Conservation (phyloP, 92 coral and sea anemone genomes). For the Epizoanthus stellaris region DNA sequence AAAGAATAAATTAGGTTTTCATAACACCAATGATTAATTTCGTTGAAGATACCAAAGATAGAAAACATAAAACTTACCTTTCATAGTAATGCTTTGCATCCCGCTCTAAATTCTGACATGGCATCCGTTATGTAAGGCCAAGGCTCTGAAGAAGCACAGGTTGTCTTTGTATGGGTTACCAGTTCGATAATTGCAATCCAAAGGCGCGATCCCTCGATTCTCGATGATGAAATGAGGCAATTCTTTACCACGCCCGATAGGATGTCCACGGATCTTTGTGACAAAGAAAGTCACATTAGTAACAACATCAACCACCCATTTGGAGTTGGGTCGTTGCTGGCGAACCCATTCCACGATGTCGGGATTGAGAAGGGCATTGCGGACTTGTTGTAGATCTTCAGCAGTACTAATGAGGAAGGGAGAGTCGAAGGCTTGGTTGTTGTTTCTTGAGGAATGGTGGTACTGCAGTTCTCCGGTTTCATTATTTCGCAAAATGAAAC, state of each 20-base stretch:
- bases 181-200: constrained; percentile 12
- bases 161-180: constrained; percentile 30
- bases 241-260: not conserved
- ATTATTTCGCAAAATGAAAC: constrained; percentile 50
- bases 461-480: constrained; percentile 57
- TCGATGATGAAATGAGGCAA: constrained; percentile 6
- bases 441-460: constrained; percentile 46
- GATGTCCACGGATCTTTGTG: constrained; percentile 44
- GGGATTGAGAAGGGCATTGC: constrained; percentile 6
- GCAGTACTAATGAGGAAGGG: constrained; percentile 16
- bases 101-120: constrained; percentile 22
- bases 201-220: constrained; percentile 6
- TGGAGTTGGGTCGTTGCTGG: constrained; percentile 51
- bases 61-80: no score
- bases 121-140: constrained; percentile 47
- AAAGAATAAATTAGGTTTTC: no score
- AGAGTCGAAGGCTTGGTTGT: constrained; percentile 26
- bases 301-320: constrained; percentile 38
- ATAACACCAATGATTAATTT: no score
- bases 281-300: constrained; percentile 45
- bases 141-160: constrained; percentile 29
- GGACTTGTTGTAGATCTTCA: constrained; percentile 46
- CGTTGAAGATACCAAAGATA: no score
- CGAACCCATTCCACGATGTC: constrained; percentile 52
- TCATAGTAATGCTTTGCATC: constrained; percentile 26